A percentile compares a stretch with the other conserved stretches of the same genome.
Evolutionary conservation across 1,140 invertebrate genomes (phyloP).

Genomic region (Anastrepha ludens): DNA sequence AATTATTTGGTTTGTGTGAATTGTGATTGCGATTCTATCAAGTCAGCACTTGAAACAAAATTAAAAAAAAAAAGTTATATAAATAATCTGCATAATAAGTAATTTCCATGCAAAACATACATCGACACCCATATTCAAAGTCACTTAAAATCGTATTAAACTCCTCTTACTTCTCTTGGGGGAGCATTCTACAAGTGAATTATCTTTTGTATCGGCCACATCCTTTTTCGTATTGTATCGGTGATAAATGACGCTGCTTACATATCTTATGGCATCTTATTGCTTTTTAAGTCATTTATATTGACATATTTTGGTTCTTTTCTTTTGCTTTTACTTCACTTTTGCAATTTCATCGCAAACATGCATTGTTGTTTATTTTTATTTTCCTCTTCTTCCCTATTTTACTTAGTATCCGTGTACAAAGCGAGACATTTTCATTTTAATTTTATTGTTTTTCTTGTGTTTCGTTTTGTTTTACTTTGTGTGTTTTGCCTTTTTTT

Average conservation of each 20-base stretch:
- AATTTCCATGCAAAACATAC: neutral
- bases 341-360: neutral
- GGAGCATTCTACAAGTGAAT: neutral
- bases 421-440: neutral
- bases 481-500: neutral
- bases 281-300: conserved; percentile 51
- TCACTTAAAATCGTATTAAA: conserved; percentile 41
- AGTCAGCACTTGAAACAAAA: neutral
- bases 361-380: neutral
- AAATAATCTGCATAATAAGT: neutral
- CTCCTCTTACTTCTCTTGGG: neutral
- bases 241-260: conserved; percentile 23
- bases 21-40: neutral
- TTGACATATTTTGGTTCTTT: conserved; percentile 23
- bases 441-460: neutral
- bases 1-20: conserved; percentile 9
- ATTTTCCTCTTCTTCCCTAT: neutral
- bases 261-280: conserved; percentile 39
- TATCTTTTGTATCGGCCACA: neutral
- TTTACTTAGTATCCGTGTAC: neutral
- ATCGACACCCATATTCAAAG: neutral
- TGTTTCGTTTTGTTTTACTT: neutral
- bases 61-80: neutral
- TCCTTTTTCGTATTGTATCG: conserved; percentile 24
- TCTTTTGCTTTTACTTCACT: neutral